Evolutionary conservation across 2,797 vertebrate species (phyloP), one percentile per base, ranked within the genome.

Genomic region (Tapirus indicus): DNA sequence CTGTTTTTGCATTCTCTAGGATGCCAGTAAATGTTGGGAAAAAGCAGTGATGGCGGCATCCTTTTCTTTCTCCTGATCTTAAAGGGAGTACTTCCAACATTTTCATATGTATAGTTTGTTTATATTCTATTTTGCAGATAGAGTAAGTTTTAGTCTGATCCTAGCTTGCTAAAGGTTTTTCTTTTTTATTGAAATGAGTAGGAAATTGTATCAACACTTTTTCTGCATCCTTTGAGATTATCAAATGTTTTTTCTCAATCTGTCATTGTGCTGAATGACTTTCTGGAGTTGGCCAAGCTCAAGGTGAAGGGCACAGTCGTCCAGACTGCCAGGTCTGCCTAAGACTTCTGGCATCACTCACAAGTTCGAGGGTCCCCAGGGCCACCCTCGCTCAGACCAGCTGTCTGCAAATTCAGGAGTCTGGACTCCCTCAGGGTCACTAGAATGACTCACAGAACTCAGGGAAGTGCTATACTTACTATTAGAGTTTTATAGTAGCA

Each of bases 241-340:
- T n/a, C 32, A 25, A n/a, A 12, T 7, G 16, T 17, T 14, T 64
- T 88, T 75, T 72, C 52, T 75, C 47, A 2, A 8, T 89, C 52
- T 6, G 20, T 60, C 4, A 12, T 5, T 6, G 4, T 4, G 8
- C 12, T 4, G 17, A 18, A 54, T 3, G 21, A 20, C n/a, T 49
- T 4, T 16, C 54, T 0, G 0, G 32, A 4, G 9, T 13, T 52
- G 35, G 49, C 69, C 29, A n/a, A 11, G 32, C 27, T 21, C 27
- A 16, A 88, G 7, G 6, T 54, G n/a, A 72, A 84, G 49, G 60
- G 54, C n/a, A 47, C 1, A 2, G 35, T n/a, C 89, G 66, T 54
- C 35, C 77, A 74, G 77, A 62, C 11, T 17, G 18, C 71, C 25
- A 1, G 7, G 64, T 27, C 60, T 3, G 49, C 66, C 27, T 23